phyloP scores from a whole-genome alignment of 92 coral and sea anemone genomes.

The Porites divaricata region DNA sequence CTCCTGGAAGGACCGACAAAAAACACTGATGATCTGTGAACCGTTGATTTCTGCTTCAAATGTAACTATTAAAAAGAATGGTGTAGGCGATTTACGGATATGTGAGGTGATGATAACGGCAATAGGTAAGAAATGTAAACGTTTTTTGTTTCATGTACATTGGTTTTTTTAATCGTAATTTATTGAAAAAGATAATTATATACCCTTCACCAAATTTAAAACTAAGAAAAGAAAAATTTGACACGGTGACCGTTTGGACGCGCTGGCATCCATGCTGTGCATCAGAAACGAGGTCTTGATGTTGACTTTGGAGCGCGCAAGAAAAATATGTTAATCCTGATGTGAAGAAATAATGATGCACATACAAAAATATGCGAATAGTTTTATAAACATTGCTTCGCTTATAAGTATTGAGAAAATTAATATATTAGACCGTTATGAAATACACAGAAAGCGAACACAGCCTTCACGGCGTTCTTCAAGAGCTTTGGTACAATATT shows the following conservation, averaged over 20 bases:
- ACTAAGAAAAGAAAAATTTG: too few species aligned
- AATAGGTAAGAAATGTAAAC: conserved; percentile 43
- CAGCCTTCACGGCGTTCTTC: conserved; percentile 61
- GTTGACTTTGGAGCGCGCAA: too few species aligned
- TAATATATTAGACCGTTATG: too few species aligned
- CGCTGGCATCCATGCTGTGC: neutral
- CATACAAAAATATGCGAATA: too few species aligned
- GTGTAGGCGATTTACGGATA: conserved; percentile 20
- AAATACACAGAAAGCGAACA: conserved; percentile 5
- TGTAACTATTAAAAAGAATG: conserved; percentile 43
- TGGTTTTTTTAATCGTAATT: too few species aligned
- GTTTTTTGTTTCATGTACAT: neutral
- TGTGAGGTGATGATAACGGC: conserved; percentile 71
- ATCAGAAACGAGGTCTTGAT: neutral
- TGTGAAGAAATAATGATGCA: too few species aligned
- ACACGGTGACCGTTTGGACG: too few species aligned
- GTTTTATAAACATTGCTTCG: too few species aligned
- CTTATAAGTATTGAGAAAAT: too few species aligned
- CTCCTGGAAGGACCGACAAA: conserved; percentile 13
- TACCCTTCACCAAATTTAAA: too few species aligned
- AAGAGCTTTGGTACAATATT: conserved; percentile 73
- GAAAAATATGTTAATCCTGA: too few species aligned
- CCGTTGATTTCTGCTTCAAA: conserved; percentile 45
- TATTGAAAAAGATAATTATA: too few species aligned
- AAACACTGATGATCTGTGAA: conserved; percentile 55